Evolutionary conservation across 2,113 vertebrate species (phyloP).

Genomic region (Chloropsis cyanopogon): DNA sequence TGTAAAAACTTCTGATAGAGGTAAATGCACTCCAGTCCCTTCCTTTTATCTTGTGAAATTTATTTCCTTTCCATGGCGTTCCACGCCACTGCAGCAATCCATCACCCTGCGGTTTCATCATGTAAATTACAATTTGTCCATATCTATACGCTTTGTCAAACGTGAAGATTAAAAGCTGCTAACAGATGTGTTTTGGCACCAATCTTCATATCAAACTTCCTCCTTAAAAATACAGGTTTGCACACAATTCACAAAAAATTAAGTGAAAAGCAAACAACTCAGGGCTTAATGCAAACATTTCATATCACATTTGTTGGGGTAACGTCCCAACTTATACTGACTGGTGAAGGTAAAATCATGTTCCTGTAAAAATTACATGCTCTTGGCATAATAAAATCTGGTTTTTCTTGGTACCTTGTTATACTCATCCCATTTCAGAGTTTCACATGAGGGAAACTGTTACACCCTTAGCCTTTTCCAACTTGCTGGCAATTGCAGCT

Average conservation of each 20-base stretch:
- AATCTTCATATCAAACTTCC: neutral
- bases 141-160: neutral
- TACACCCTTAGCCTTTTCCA: neutral
- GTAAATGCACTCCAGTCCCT: conserved; percentile 14
- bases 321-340: neutral
- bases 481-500: neutral
- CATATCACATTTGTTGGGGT: fast-evolving
- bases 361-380: neutral
- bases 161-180: conserved; percentile 45
- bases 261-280: neutral
- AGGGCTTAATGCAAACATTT: neutral
- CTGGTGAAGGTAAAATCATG: neutral
- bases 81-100: conserved; percentile 11
- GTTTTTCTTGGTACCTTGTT: neutral
- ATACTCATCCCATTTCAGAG: neutral
- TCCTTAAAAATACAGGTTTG: neutral
- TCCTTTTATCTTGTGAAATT: conserved; percentile 45
- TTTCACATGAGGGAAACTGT: neutral
- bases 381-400: neutral
- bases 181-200: conserved; percentile 42
- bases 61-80: neutral
- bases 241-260: neutral
- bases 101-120: conserved; percentile 10
- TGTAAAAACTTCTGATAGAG: conserved; percentile 25
- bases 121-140: conserved; percentile 53